Conservation (phyloP, 2,113 vertebrate species). For the Petromus typicus region DNA sequence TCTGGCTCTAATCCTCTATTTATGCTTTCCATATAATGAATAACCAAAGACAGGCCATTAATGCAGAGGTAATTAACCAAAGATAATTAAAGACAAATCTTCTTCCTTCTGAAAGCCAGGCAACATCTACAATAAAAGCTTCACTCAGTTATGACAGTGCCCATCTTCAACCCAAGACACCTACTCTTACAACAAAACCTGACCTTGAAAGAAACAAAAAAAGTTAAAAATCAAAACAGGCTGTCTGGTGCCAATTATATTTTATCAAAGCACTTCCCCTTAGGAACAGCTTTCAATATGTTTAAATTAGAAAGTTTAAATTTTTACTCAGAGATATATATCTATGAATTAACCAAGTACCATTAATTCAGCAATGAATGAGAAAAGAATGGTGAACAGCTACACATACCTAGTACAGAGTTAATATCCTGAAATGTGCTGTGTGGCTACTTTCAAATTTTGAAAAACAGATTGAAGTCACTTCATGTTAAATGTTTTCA, state of each 20-base stretch:
- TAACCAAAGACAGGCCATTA: slow-evolving; percentile 60
- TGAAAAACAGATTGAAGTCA: slow-evolving; percentile 21
- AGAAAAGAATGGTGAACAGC: neutral
- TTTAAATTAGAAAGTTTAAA: slow-evolving; percentile 48
- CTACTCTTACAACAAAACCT: slow-evolving; percentile 63
- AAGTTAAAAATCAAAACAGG: slow-evolving; percentile 59
- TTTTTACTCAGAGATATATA: slow-evolving; percentile 58
- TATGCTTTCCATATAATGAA: slow-evolving; percentile 62
- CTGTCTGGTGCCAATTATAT: neutral
- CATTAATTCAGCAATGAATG: slow-evolving; percentile 11
- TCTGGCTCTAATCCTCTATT: slow-evolving; percentile 8
- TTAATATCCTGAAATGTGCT: neutral
- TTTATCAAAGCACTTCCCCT: neutral
- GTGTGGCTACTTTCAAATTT: slow-evolving; percentile 6
- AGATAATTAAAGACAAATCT: slow-evolving; percentile 69
- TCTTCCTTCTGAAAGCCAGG: slow-evolving; percentile 66
- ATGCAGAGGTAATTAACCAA: slow-evolving; percentile 74
- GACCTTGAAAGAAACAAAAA: slow-evolving; percentile 66
- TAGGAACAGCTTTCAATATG: slow-evolving; percentile 16
- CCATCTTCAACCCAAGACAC: slow-evolving; percentile 66
- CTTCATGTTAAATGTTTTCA: neutral
- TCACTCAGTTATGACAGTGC: slow-evolving; percentile 60
- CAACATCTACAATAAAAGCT: slow-evolving; percentile 67
- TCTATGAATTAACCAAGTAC: slow-evolving; percentile 59
- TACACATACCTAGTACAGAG: neutral